Percentiles rank a stretch among this genome's conserved stretches.
These are phyloP conservation scores for Leptinotarsa peninsularis DNA, from an alignment of 2,888 invertebrate genomes.

Conservation along the genomic window DNA sequence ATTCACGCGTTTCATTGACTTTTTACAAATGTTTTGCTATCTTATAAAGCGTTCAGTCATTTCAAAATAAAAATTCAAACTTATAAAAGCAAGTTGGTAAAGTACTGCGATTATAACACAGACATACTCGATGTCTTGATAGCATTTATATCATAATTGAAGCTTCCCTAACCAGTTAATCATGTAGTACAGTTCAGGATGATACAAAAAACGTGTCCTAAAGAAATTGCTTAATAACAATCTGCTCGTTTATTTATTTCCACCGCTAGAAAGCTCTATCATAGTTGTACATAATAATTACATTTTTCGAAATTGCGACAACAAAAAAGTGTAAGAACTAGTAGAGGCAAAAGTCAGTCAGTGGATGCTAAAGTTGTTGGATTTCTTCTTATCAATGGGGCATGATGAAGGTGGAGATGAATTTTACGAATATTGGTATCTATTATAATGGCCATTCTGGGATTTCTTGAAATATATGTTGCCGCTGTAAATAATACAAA, in stretches of 20 bases:
- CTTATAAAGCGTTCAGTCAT: background rate
- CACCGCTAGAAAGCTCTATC: background rate
- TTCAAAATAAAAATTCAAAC: background rate
- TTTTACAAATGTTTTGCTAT: background rate
- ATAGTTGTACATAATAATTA: constrained; percentile 2
- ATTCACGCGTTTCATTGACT: background rate
- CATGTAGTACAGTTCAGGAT: background rate
- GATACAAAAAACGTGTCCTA: background rate
- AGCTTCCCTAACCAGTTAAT: background rate
- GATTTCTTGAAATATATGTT: too few species aligned
- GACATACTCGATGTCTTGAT: background rate
- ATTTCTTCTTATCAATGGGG: too few species aligned
- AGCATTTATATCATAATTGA: constrained; percentile 7
- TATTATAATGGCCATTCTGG: too few species aligned
- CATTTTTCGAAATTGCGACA: background rate
- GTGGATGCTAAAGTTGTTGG: too few species aligned
- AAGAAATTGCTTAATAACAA: background rate
- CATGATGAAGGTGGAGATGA: too few species aligned
- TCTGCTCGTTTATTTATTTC: background rate
- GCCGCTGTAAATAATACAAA: too few species aligned
- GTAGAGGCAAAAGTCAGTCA: too few species aligned
- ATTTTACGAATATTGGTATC: too few species aligned
- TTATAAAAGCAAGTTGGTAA: background rate
- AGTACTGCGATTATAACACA: constrained; percentile 3
- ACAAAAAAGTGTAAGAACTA: background rate